These are phyloP conservation scores for Hiodon tergisus DNA, from an alignment of 2,113 vertebrate genomes.

Conservation along the genomic window DNA sequence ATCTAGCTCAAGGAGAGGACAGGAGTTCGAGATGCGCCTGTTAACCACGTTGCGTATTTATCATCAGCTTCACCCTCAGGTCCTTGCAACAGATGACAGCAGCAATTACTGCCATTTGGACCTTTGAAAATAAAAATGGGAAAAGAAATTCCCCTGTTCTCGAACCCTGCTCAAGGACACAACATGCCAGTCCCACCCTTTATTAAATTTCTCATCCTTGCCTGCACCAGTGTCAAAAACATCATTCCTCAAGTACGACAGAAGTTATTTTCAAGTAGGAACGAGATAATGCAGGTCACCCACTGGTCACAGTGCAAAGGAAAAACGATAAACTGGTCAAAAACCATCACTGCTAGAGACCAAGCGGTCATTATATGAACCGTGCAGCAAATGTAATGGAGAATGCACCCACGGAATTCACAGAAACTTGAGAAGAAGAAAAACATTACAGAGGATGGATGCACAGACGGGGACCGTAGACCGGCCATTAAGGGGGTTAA, in stretches of 20 bases:
- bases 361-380: neutral
- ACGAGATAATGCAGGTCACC: neutral
- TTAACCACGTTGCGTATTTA: neutral
- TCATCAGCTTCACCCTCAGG: neutral
- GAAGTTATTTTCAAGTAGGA: neutral
- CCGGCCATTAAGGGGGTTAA: neutral
- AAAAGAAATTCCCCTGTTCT: slow-evolving; percentile 13
- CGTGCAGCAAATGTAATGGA: neutral
- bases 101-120: slow-evolving; percentile 15
- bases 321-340: neutral
- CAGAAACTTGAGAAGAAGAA: neutral
- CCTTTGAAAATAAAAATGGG: neutral
- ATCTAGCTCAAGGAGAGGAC: neutral
- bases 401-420: neutral
- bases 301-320: neutral
- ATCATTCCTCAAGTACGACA: neutral
- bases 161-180: neutral
- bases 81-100: slow-evolving; percentile 30
- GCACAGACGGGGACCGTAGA: neutral
- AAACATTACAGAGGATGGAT: neutral
- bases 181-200: neutral
- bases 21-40: neutral
- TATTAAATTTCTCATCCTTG: neutral
- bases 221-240: neutral
- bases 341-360: neutral